These are phyloP conservation scores for Portevinia maculata DNA, from an alignment of 2,888 invertebrate genomes.

Conservation along the genomic window DNA sequence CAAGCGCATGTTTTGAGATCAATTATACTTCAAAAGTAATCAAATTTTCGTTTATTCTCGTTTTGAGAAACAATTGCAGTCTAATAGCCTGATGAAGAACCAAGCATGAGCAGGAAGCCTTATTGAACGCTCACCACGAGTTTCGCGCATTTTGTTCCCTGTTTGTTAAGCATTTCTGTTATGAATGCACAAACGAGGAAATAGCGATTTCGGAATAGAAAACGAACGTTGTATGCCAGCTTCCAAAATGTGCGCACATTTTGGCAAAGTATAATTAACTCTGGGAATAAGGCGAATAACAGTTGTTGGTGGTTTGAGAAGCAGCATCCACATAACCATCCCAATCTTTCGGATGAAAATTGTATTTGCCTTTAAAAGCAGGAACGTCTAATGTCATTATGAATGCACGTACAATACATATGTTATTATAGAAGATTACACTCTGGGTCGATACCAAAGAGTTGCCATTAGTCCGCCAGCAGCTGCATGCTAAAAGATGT, in stretches of 20 bases:
- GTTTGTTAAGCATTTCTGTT: constrained; percentile 45
- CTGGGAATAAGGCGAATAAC: constrained; percentile 56
- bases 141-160: constrained; percentile 12
- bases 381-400: constrained; percentile 41
- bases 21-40: constrained; percentile 52
- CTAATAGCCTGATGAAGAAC: constrained; percentile 48
- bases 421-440: constrained; percentile 1
- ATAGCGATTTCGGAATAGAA: constrained; percentile 19
- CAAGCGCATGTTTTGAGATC: constrained; percentile 25
- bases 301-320: constrained; percentile 36
- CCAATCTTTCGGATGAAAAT: constrained; percentile 15
- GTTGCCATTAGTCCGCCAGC: constrained; percentile 22
- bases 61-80: constrained; percentile 39
- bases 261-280: constrained; percentile 65
- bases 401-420: constrained; percentile 23
- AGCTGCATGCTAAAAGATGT: background rate
- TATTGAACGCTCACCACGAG: constrained; percentile 28
- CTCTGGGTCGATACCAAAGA: constrained; percentile 19
- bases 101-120: constrained; percentile 2
- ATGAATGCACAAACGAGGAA: constrained; percentile 22
- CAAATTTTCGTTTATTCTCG: constrained; percentile 44
- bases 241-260: constrained; percentile 48
- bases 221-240: constrained; percentile 11
- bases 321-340: constrained; percentile 5
- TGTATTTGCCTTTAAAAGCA: constrained; percentile 22